phyloP scores from a whole-genome alignment of 2,113 vertebrate species.

The Nyctibius bracteatus region DNA sequence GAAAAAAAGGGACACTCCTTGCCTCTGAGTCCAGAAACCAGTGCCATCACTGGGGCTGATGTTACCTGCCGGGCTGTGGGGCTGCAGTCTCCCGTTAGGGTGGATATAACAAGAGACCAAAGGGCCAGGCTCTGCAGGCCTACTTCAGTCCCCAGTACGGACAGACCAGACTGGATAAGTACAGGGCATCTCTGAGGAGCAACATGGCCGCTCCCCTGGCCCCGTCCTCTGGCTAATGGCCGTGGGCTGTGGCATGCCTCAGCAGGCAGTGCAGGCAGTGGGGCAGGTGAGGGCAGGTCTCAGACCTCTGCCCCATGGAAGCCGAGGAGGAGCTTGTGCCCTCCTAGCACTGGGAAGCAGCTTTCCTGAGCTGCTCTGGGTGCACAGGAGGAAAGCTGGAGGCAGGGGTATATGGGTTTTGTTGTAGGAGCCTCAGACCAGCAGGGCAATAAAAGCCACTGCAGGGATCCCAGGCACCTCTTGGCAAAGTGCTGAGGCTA shows the following conservation, averaged over 20 bases:
- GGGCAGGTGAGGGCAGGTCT: not conserved
- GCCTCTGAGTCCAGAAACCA: not conserved
- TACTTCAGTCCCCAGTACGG: not conserved
- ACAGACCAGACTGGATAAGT: not conserved
- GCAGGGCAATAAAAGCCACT: not conserved
- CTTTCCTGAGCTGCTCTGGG: not conserved
- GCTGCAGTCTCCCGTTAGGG: not conserved
- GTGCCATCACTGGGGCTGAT: not conserved
- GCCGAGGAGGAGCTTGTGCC: not conserved
- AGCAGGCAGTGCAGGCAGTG: not conserved
- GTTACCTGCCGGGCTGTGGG: not conserved
- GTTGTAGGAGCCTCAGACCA: not conserved
- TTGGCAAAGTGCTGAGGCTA: conserved; percentile 24
- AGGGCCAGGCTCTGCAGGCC: not conserved
- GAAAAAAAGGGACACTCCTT: not conserved
- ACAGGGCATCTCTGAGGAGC: not conserved
- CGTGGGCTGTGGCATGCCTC: rapidly evolving
- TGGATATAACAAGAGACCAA: rapidly evolving
- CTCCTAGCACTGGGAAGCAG: not conserved
- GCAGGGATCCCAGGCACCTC: not conserved
- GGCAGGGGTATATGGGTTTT: not conserved
- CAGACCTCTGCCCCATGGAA: not conserved
- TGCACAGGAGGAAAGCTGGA: not conserved
- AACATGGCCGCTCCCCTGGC: rapidly evolving
- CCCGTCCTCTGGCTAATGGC: not conserved